A percentile compares a stretch with the other conserved stretches of the same genome.
These are phyloP conservation scores for Nomada fabriciana DNA, from an alignment of 2,888 invertebrate genomes.

Conservation along the genomic window DNA sequence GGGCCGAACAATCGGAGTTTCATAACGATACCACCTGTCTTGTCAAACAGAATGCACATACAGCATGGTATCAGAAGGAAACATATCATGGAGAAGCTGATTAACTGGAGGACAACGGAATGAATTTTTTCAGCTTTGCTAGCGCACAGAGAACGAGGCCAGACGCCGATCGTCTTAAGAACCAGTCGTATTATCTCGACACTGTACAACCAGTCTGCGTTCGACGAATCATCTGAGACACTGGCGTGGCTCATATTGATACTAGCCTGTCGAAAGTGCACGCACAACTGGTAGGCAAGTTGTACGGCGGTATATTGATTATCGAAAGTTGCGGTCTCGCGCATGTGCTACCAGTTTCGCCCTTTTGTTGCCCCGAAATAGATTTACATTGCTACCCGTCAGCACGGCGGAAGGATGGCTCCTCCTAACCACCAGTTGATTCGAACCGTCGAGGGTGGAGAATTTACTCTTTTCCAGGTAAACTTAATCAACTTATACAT, in stretches of 20 bases:
- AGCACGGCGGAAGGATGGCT: slow-evolving; percentile 15
- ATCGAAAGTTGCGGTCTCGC: slow-evolving; percentile 18
- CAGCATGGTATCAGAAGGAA: slow-evolving; percentile 74
- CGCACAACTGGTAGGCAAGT: slow-evolving; percentile 10
- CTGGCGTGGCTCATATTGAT: slow-evolving; percentile 15
- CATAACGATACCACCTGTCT: slow-evolving; percentile 56
- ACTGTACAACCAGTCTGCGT: slow-evolving; percentile 66
- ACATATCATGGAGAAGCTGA: slow-evolving; percentile 67
- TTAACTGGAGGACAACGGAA: slow-evolving; percentile 37
- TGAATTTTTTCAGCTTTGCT: slow-evolving; percentile 39
- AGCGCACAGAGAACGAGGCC: slow-evolving; percentile 66
- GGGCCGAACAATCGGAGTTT: slow-evolving; percentile 74
- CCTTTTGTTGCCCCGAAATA: background rate
- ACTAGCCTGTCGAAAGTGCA: slow-evolving; percentile 16
- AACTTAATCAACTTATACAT: too few relatives aligned
- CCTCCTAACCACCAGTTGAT: slow-evolving; percentile 7
- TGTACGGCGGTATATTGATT: slow-evolving; percentile 38
- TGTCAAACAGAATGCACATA: slow-evolving; percentile 69
- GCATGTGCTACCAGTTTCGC: slow-evolving; percentile 55
- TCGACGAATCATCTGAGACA: background rate
- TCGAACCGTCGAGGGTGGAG: background rate
- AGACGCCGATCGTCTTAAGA: slow-evolving; percentile 74
- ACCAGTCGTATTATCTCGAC: slow-evolving; percentile 75
- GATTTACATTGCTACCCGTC: background rate
- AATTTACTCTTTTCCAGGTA: background rate